phyloP scores from a whole-genome alignment of 2,797 vertebrate species.

The Podargus strigoides region DNA sequence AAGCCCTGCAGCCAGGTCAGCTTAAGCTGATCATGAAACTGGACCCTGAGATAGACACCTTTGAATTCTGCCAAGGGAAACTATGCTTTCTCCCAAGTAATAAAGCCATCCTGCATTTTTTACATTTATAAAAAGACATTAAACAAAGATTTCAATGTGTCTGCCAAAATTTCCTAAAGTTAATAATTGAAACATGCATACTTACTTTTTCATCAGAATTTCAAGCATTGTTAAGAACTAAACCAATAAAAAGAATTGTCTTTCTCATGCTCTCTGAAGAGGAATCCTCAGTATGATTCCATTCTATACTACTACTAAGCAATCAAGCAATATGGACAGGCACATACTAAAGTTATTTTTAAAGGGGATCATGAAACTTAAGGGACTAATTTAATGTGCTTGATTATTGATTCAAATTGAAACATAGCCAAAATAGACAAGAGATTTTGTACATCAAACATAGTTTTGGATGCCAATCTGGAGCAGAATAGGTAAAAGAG shows the following conservation, averaged over 20 bases:
- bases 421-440: neutral
- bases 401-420: neutral
- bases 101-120: neutral
- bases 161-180: neutral
- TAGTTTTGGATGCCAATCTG: neutral
- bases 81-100: neutral
- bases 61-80: neutral
- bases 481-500: neutral
- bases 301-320: neutral
- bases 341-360: neutral
- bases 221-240: neutral
- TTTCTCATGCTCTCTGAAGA: neutral
- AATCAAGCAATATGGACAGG: neutral
- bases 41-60: neutral
- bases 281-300: neutral
- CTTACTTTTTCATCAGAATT: neutral
- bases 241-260: neutral
- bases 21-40: slow-evolving; percentile 4
- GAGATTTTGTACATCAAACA: neutral
- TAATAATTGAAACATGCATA: neutral
- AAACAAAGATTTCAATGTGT: neutral
- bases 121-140: neutral
- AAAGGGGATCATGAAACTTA: neutral
- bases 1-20: neutral
- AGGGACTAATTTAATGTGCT: neutral